A percentile compares a stretch with the other conserved stretches of the same genome.
Conservation (phyloP, 2,113 vertebrate genomes). For the Sander vitreus region DNA sequence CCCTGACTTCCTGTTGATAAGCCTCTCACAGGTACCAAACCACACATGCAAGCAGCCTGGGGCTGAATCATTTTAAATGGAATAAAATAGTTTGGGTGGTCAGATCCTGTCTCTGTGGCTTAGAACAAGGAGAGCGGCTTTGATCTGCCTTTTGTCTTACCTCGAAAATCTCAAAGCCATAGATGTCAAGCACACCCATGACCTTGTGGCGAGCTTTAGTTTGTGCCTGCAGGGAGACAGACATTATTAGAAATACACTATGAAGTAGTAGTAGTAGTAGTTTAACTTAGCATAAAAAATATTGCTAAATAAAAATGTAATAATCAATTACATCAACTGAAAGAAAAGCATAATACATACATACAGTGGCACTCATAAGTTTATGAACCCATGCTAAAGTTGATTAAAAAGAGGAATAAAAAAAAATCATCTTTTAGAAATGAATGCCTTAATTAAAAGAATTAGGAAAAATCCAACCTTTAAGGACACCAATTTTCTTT, state of each 20-base stretch:
- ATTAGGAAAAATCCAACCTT: too few species aligned
- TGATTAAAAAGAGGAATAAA: too few species aligned
- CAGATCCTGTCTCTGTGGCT: conserved; percentile 26
- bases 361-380: too few species aligned
- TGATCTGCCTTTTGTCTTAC: conserved; percentile 81
- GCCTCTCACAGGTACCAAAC: conserved; percentile 45
- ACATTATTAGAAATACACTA: conserved; percentile 1
- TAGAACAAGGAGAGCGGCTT: background rate
- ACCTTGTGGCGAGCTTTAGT: conserved; percentile 96
- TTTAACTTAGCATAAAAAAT: background rate
- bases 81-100: conserved; percentile 26
- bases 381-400: too few species aligned
- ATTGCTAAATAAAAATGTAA: background rate
- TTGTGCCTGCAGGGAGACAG: conserved; percentile 87
- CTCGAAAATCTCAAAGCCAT: conserved; percentile 99
- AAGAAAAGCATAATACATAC: background rate
- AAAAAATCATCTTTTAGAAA: too few species aligned
- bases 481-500: too few species aligned
- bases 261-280: too few species aligned
- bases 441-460: too few species aligned
- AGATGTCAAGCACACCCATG: conserved; percentile 99
- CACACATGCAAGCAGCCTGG: conserved; percentile 28
- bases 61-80: conserved; percentile 35
- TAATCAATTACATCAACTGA: background rate
- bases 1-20: conserved; percentile 33